These are phyloP conservation scores for Jordanella pulchra DNA, from an alignment of 2,797 vertebrate species.

Conservation along the genomic window DNA sequence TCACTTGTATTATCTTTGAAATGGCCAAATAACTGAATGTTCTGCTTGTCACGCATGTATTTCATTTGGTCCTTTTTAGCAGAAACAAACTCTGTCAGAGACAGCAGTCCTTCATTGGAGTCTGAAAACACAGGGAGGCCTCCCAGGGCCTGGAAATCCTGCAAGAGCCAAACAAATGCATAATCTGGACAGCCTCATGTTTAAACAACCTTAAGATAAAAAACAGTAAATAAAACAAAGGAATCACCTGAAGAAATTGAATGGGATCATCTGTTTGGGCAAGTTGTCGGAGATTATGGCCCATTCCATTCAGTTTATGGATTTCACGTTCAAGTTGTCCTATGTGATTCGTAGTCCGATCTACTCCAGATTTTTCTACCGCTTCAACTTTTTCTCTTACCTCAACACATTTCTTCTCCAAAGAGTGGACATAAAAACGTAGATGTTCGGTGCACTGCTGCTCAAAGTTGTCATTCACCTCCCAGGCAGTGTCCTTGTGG, in stretches of 20 bases:
- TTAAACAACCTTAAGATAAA: background rate
- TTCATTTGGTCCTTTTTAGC: slow-evolving; percentile 40
- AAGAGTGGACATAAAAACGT: background rate
- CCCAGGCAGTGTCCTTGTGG: slow-evolving; percentile 49
- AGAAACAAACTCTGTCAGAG: slow-evolving; percentile 20
- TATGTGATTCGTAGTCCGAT: slow-evolving; percentile 22
- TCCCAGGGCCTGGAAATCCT: slow-evolving; percentile 39
- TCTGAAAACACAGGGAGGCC: slow-evolving; percentile 15
- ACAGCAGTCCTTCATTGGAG: background rate
- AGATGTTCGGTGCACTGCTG: slow-evolving; percentile 23
- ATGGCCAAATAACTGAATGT: background rate
- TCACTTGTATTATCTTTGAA: slow-evolving; percentile 20
- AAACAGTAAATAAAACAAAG: background rate
- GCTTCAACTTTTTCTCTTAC: slow-evolving; percentile 51
- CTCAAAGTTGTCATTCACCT: slow-evolving; percentile 47
- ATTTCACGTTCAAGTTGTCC: slow-evolving; percentile 33
- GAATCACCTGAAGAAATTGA: slow-evolving; percentile 57
- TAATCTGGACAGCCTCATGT: background rate
- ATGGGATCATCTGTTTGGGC: slow-evolving; percentile 45
- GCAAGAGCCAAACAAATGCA: background rate
- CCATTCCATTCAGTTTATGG: slow-evolving; percentile 28
- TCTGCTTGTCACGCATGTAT: slow-evolving; percentile 23
- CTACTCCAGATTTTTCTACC: slow-evolving; percentile 51
- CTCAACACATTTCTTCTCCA: slow-evolving; percentile 50
- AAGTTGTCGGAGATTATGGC: slow-evolving; percentile 36